Conservation (phyloP, 2,113 vertebrate species). For the Thamnaconus septentrionalis region DNA sequence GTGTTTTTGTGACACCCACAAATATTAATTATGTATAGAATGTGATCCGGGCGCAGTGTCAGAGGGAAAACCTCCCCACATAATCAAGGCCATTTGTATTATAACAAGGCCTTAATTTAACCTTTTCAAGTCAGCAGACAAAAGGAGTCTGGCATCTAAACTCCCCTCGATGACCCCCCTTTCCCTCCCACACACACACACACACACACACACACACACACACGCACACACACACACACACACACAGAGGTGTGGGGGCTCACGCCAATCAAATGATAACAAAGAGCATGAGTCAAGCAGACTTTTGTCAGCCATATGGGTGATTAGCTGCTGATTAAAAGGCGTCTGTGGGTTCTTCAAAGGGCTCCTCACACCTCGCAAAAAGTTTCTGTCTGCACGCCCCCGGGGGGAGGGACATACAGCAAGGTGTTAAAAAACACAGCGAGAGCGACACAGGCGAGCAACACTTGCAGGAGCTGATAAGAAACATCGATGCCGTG, state of each 20-base stretch:
- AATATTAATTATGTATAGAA: constrained; percentile 48
- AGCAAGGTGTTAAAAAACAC: constrained; percentile 64
- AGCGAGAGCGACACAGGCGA: constrained; percentile 22
- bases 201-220: constrained; percentile 13
- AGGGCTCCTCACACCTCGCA: constrained; percentile 58
- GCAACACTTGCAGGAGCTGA: constrained; percentile 20
- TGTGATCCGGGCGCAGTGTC: constrained; percentile 23
- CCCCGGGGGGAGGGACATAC: constrained; percentile 38
- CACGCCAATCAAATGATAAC: constrained; percentile 39
- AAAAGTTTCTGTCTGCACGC: constrained; percentile 61
- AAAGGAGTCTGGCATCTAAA: constrained; percentile 8
- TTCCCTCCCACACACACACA: neutral
- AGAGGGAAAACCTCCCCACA: constrained; percentile 14
- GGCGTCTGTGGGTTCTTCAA: constrained; percentile 55
- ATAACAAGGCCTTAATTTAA: constrained; percentile 44
- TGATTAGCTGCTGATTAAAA: constrained; percentile 72
- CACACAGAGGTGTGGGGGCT: neutral
- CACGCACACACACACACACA: constrained; percentile 6
- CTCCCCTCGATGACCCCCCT: neutral
- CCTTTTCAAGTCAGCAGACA: constrained; percentile 15
- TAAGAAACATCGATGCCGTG: constrained; percentile 2
- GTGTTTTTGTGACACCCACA: constrained; percentile 49
- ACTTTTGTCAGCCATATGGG: constrained; percentile 66
- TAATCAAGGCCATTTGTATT: constrained; percentile 44
- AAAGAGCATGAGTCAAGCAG: constrained; percentile 56